Percentiles rank a stretch among this genome's conserved stretches.
Evolutionary conservation across 2,797 vertebrate genomes (phyloP).

Genomic region (Notolabrus celidotus): DNA sequence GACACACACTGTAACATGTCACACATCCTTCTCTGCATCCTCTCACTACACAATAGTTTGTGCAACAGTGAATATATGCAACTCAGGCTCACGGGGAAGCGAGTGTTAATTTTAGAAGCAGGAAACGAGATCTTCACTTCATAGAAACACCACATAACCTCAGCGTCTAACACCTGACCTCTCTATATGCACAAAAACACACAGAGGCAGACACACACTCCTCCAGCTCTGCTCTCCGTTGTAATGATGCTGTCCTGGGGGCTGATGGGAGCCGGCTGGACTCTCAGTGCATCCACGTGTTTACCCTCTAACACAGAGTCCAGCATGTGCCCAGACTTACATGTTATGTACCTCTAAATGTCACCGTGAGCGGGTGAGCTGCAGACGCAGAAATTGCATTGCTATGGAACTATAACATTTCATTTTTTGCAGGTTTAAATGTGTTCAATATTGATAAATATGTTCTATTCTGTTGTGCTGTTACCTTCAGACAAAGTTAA

Average conservation of each 20-base stretch:
- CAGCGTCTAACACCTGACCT: not conserved
- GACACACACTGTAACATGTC: constrained; percentile 28
- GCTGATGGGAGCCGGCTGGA: constrained; percentile 42
- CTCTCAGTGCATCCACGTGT: constrained; percentile 35
- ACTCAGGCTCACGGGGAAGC: not conserved
- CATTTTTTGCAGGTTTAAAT: no score
- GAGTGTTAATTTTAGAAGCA: no score
- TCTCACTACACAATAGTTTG: not conserved
- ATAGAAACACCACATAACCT: not conserved
- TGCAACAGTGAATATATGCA: constrained; percentile 3
- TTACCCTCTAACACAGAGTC: constrained; percentile 30
- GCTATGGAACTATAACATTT: no score
- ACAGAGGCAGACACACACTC: constrained; percentile 28
- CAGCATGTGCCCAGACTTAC: constrained; percentile 10
- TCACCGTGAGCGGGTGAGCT: constrained; percentile 16
- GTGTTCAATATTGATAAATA: no score
- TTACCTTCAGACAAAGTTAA: no score
- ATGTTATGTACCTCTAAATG: constrained; percentile 22
- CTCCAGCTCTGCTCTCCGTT: constrained; percentile 23
- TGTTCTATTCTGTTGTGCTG: no score
- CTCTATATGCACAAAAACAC: constrained; percentile 17
- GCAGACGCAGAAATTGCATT: no score
- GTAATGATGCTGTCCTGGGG: constrained; percentile 46
- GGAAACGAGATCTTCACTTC: no score
- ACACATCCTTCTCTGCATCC: constrained; percentile 18